A percentile compares a stretch with the other conserved stretches of the same genome.
Evolutionary conservation across 2,113 vertebrate genomes (phyloP).

Genomic region (Oryzias woworae): DNA sequence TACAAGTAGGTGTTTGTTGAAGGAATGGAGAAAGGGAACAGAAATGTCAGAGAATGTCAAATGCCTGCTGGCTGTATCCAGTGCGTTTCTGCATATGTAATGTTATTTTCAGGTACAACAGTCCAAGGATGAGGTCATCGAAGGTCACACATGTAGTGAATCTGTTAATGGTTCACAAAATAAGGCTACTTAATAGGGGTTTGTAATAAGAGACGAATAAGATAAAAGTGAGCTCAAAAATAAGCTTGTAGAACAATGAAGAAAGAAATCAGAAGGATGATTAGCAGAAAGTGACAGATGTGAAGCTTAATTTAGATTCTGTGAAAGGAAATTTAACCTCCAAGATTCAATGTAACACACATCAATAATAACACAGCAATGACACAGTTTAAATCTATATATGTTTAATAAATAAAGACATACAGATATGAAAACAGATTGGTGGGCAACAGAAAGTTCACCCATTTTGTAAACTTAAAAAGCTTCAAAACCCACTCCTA

Average conservation of each 20-base stretch:
- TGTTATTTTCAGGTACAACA: slow-evolving; percentile 59
- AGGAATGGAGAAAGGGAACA: slow-evolving; percentile 61
- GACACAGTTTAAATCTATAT: too few species aligned
- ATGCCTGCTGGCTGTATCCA: slow-evolving; percentile 69
- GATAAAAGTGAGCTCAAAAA: background rate
- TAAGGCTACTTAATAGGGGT: slow-evolving; percentile 25
- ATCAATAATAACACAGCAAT: too few species aligned
- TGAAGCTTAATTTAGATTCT: too few species aligned
- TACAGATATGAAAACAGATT: background rate
- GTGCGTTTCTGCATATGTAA: slow-evolving; percentile 61
- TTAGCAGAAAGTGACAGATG: background rate
- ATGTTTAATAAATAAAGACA: too few species aligned
- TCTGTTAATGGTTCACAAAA: slow-evolving; percentile 11
- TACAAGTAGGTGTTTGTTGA: slow-evolving; percentile 70
- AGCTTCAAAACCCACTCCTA: too few species aligned
- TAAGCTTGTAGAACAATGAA: background rate
- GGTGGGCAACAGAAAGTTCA: background rate
- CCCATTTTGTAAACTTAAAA: background rate
- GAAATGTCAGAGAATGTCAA: slow-evolving; percentile 83
- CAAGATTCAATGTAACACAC: too few species aligned
- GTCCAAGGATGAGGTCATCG: slow-evolving; percentile 43
- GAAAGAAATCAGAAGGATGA: background rate
- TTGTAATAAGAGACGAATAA: background rate
- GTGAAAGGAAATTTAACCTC: too few species aligned
- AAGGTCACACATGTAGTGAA: slow-evolving; percentile 55